Evolutionary conservation across 2,888 invertebrate genomes (phyloP), one percentile per base, ranked within the genome.

Genomic region (Drosophila sordidula): DNA sequence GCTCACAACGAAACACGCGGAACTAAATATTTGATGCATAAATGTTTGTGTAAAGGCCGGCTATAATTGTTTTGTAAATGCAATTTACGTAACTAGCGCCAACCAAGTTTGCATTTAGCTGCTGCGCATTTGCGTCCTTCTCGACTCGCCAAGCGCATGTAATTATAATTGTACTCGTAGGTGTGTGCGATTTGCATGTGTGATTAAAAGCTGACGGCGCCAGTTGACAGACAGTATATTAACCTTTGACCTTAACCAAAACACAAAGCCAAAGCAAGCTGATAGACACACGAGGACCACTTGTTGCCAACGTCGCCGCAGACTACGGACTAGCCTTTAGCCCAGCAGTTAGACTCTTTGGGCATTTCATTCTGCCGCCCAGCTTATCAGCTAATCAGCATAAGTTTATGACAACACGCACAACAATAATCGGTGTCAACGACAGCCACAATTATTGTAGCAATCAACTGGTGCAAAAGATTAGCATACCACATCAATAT

Each of bases 11-110:
- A 16, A 14, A 0, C 11, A 64, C 65, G 62, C 57, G 63, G 50
- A 62, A 58, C 41, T 46, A 14, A 47, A 56, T 42, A 49, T 62
- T 62, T 51, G 22, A 47, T 52, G 39, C 22, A 29, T 11, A 22
- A 16, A 50, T 49, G 38, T 44, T 56, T 46, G 44, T 39, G 56
- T 14, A 34, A 9, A 34, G 29, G 12, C 44, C 47, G 51, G 41
- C 71, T 61, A 45, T 41, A 47, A 49, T 62, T 75, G 58, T 54
- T 42, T 75, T 75, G 59, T 54, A 41, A 70, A 61, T 59, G n/a
- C 36, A 47, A 49, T 75, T 75, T 75, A 75, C 73, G 76, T 74
- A 74, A 74, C 38, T 51, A 42, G 51, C 50, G 66, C 44, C 44
- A 22, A 12, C 16, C 18, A 46, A 46, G 18, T 52, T 62, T 47